Evolutionary conservation across 1,140 invertebrate genomes (phyloP).

Genomic region (Penaeus japonicus): DNA sequence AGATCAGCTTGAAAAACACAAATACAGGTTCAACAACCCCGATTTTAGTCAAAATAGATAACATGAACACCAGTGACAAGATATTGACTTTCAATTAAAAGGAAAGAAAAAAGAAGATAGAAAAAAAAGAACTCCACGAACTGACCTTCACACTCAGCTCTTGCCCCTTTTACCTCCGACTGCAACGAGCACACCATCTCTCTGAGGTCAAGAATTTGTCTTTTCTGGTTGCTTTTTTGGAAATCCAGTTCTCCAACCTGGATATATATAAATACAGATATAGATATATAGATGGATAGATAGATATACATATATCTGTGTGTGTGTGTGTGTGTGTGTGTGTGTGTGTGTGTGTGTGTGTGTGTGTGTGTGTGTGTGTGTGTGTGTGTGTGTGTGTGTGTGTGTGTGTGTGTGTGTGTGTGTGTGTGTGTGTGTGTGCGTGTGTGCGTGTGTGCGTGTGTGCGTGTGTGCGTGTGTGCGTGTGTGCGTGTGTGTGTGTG

Average conservation of each 20-base stretch:
- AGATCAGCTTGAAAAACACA: neutral
- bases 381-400: no score
- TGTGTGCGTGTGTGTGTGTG: no score
- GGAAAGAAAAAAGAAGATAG: neutral
- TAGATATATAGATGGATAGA: neutral
- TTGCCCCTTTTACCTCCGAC: constrained; percentile 30
- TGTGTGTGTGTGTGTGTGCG: no score
- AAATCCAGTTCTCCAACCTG: constrained; percentile 39
- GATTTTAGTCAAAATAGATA: no score
- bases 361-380: no score
- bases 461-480: no score
- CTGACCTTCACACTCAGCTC: constrained; percentile 38
- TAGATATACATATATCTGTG: neutral
- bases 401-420: no score
- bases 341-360: no score
- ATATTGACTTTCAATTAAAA: neutral
- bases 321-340: no score
- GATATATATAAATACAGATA: neutral
- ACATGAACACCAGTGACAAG: neutral
- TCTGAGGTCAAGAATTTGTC: constrained; percentile 26
- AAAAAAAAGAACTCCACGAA: neutral
- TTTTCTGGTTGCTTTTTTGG: constrained; percentile 8
- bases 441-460: no score
- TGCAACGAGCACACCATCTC: constrained; percentile 31
- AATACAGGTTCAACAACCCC: neutral